Evolutionary conservation across 1,140 invertebrate species (phyloP).

Genomic region (Sweltsa coloradensis): DNA sequence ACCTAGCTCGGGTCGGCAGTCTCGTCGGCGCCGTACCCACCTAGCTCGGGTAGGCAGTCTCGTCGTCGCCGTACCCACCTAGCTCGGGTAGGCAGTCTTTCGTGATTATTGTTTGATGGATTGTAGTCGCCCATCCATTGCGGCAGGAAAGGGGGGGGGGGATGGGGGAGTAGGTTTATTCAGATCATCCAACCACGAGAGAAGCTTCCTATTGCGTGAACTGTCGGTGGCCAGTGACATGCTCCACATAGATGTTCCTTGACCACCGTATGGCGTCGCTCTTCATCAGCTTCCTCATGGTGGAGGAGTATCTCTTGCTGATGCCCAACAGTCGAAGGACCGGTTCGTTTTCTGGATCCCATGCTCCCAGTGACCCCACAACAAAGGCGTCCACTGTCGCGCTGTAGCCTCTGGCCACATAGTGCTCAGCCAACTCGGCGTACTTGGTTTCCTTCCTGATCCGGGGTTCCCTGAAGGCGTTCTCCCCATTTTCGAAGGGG

Average conservation of each 20-base stretch:
- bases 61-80: too few species aligned
- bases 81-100: too few species aligned
- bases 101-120: too few species aligned
- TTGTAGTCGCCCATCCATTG: too few species aligned
- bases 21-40: too few species aligned
- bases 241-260: constrained; percentile 19
- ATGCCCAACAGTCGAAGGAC: constrained; percentile 13
- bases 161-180: too few species aligned
- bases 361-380: constrained; percentile 20
- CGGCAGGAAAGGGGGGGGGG: too few species aligned
- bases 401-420: constrained; percentile 13
- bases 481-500: background rate
- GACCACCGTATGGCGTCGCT: constrained; percentile 20
- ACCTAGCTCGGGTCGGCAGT: too few species aligned
- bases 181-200: too few species aligned
- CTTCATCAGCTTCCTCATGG: constrained; percentile 19
- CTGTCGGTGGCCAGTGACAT: constrained; percentile 8
- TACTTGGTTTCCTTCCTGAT: background rate
- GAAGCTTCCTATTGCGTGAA: too few species aligned
- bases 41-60: too few species aligned
- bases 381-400: constrained; percentile 18
- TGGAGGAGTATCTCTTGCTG: constrained; percentile 3
- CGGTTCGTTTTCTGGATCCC: constrained; percentile 20
- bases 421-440: background rate
- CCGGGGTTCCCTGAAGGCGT: background rate